These are phyloP conservation scores for Sinosuthora webbiana DNA, from an alignment of 2,113 vertebrate genomes.

Conservation along the genomic window DNA sequence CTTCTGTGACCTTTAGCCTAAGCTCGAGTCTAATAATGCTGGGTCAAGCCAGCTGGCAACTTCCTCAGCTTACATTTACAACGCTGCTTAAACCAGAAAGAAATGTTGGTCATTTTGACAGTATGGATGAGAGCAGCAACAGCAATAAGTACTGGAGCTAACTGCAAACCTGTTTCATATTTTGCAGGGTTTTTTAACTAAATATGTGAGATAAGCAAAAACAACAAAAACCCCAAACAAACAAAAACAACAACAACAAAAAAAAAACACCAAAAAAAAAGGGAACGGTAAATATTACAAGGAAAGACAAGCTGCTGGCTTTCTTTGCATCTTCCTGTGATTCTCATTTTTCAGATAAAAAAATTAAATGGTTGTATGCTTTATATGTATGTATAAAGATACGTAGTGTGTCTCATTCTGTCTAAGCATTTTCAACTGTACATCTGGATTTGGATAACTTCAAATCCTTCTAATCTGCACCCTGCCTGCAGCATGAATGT, in stretches of 20 bases:
- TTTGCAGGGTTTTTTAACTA: not conserved
- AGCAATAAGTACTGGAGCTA: not conserved
- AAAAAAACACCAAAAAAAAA: not conserved
- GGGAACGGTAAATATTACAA: not conserved
- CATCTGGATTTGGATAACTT: not conserved
- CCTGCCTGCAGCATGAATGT: not conserved
- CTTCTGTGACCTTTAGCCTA: constrained; percentile 34
- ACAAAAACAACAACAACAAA: no score
- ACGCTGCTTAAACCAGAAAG: not conserved
- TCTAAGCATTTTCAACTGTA: not conserved
- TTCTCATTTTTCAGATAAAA: not conserved
- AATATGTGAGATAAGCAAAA: not conserved
- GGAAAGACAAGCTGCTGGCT: not conserved
- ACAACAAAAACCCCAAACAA: no score
- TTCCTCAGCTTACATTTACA: constrained; percentile 39
- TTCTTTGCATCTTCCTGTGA: not conserved
- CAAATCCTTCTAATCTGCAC: not conserved
- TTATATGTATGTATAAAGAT: not conserved
- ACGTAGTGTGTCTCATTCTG: not conserved
- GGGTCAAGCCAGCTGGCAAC: constrained; percentile 58
- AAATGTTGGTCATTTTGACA: not conserved
- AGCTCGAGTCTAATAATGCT: not conserved
- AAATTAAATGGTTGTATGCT: not conserved
- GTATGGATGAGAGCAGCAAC: not conserved
- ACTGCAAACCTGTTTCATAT: not conserved